Percentiles rank a stretch among this genome's conserved stretches.
Conservation (phyloP, 1,140 invertebrate genomes). For the Dendrolimus punctatus region DNA sequence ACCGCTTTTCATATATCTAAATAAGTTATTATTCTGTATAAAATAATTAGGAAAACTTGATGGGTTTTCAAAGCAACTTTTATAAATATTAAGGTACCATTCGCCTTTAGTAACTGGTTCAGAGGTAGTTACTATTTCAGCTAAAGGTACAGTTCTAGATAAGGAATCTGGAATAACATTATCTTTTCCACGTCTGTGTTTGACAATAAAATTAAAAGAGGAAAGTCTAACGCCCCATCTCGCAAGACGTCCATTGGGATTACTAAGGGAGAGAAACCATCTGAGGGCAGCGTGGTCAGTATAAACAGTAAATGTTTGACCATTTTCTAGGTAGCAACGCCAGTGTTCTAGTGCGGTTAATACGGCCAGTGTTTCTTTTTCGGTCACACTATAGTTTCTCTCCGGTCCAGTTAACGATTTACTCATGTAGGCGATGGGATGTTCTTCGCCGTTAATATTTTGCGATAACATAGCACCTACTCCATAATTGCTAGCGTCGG, state of each 20-base stretch:
- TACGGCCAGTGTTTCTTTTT: no score
- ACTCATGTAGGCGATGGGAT: slow-evolving; percentile 17
- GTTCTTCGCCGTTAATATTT: slow-evolving; percentile 13
- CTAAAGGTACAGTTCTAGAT: slow-evolving; percentile 6
- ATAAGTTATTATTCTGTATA: slow-evolving; percentile 1
- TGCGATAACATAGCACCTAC: slow-evolving; percentile 22
- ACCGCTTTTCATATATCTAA: no score
- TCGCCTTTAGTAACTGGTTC: background rate
- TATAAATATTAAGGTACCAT: no score
- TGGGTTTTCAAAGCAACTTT: background rate
- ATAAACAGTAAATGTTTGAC: no score
- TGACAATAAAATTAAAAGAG: slow-evolving; percentile 22
- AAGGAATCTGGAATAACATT: slow-evolving; percentile 15
- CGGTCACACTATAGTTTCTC: no score
- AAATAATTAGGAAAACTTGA: background rate
- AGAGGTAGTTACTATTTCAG: background rate
- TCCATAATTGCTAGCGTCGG: no score
- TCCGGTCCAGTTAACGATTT: no score
- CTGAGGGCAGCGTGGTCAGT: no score
- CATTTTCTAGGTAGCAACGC: no score
- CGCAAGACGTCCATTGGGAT: slow-evolving; percentile 17
- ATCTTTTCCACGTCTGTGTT: slow-evolving; percentile 11
- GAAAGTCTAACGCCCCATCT: slow-evolving; percentile 18
- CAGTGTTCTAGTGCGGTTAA: no score
- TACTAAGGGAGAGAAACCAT: slow-evolving; percentile 34